Conservation (phyloP, 2,888 invertebrate species). For the Nomada fabriciana region DNA sequence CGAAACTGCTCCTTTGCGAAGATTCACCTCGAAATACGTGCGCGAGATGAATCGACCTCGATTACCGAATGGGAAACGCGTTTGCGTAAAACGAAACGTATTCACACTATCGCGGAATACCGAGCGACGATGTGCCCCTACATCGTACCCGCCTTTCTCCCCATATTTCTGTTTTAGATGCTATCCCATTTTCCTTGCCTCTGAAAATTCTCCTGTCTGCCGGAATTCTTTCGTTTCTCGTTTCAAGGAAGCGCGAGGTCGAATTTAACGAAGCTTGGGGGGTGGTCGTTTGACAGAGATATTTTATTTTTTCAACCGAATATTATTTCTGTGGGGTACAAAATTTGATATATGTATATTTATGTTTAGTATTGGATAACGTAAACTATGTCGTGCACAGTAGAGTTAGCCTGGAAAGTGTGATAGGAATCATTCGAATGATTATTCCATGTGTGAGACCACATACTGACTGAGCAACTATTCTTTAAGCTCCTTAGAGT, state of each 20-base stretch:
- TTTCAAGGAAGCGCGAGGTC: not conserved
- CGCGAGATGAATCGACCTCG: slow-evolving; percentile 30
- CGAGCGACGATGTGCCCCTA: slow-evolving; percentile 8
- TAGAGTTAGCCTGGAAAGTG: too few species aligned
- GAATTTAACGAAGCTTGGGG: not conserved
- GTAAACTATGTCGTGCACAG: too few species aligned
- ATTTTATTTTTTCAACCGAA: not conserved
- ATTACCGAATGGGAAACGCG: slow-evolving; percentile 31
- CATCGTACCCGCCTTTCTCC: not conserved
- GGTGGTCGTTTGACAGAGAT: not conserved
- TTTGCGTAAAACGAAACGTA: slow-evolving; percentile 33
- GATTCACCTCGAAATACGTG: slow-evolving; percentile 20
- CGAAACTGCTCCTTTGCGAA: slow-evolving; percentile 8
- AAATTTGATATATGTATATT: too few species aligned
- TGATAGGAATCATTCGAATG: too few species aligned
- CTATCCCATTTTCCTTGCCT: not conserved
- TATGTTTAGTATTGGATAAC: too few species aligned
- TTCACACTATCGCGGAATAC: slow-evolving; percentile 21
- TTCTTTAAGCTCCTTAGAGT: too few species aligned
- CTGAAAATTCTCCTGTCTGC: too few species aligned
- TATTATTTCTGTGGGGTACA: too few species aligned
- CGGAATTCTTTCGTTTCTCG: not conserved
- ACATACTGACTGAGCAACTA: too few species aligned
- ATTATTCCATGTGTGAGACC: too few species aligned
- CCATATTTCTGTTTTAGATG: not conserved